phyloP scores from a whole-genome alignment of 2,113 vertebrate genomes.

The Orientallactaga bullata region DNA sequence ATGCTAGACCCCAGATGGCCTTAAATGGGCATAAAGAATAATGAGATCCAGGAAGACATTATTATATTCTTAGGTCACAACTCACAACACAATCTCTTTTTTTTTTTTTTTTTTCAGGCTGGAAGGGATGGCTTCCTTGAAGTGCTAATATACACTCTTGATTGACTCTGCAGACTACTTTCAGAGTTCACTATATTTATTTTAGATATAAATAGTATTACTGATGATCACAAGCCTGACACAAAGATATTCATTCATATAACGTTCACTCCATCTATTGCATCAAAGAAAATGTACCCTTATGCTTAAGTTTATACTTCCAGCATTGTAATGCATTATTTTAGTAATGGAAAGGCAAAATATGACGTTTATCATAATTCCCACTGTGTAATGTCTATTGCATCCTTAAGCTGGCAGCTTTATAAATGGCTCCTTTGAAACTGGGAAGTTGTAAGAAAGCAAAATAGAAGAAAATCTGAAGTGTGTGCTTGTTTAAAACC shows the following conservation, averaged over 20 bases:
- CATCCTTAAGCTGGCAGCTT: conserved; percentile 81
- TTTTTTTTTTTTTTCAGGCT: conserved; percentile 74
- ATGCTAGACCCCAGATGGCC: conserved; percentile 81
- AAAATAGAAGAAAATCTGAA: conserved; percentile 86
- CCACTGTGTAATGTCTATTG: conserved; percentile 76
- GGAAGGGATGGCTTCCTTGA: conserved; percentile 81
- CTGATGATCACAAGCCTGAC: conserved; percentile 73
- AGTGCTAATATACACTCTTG: conserved; percentile 83
- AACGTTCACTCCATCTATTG: conserved; percentile 31
- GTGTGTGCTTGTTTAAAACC: conserved; percentile 85
- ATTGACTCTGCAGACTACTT: conserved; percentile 77
- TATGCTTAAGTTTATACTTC: conserved; percentile 74
- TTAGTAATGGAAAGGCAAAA: conserved; percentile 82
- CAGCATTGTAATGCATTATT: conserved; percentile 82
- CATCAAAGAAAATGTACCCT: conserved; percentile 67
- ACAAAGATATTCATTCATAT: conserved; percentile 72
- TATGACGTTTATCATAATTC: conserved; percentile 81
- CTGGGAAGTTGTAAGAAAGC: conserved; percentile 82
- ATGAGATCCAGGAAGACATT: conserved; percentile 85
- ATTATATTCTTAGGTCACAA: conserved; percentile 86
- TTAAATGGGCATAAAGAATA: conserved; percentile 79
- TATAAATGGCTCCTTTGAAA: conserved; percentile 69
- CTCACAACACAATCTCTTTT: conserved; percentile 80
- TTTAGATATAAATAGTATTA: conserved; percentile 79
- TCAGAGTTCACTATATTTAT: conserved; percentile 82